Conservation (phyloP, 2,797 vertebrate genomes). For the Poecilia gillii region DNA sequence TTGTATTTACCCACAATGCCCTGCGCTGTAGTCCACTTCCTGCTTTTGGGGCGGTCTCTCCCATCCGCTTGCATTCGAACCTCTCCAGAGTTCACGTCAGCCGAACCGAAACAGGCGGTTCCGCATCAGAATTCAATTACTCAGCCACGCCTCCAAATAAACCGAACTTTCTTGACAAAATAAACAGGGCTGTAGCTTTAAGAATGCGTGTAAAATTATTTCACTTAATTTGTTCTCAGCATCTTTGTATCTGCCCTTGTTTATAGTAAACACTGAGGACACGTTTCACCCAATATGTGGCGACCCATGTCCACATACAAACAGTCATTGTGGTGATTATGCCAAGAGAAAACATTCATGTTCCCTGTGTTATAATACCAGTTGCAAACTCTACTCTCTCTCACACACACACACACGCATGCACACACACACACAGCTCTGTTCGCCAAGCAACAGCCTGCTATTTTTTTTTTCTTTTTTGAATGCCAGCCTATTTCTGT, state of each 20-base stretch:
- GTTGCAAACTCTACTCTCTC: constrained; percentile 15
- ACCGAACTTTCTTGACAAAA: too few relatives aligned
- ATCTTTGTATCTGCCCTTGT: background rate
- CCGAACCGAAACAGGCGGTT: too few relatives aligned
- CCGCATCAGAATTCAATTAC: too few relatives aligned
- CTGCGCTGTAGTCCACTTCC: too few relatives aligned
- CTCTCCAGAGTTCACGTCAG: too few relatives aligned
- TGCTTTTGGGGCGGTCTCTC: too few relatives aligned
- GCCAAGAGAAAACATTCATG: constrained; percentile 32
- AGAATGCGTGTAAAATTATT: background rate
- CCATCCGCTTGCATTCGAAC: too few relatives aligned
- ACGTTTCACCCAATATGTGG: background rate
- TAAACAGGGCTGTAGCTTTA: background rate
- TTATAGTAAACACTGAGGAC: background rate
- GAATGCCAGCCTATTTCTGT: constrained; percentile 63
- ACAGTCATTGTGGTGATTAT: constrained; percentile 7
- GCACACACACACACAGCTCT: constrained; percentile 37
- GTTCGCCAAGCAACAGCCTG: constrained; percentile 62
- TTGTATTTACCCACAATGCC: too few relatives aligned
- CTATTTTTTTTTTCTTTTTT: constrained; percentile 39
- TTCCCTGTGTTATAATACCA: constrained; percentile 14
- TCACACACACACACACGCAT: constrained; percentile 17
- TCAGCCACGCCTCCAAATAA: too few relatives aligned
- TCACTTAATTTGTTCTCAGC: background rate
- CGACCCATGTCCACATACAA: background rate